These are phyloP conservation scores for Oryzias celebensis DNA, from an alignment of 2,113 vertebrate species.

Conservation along the genomic window DNA sequence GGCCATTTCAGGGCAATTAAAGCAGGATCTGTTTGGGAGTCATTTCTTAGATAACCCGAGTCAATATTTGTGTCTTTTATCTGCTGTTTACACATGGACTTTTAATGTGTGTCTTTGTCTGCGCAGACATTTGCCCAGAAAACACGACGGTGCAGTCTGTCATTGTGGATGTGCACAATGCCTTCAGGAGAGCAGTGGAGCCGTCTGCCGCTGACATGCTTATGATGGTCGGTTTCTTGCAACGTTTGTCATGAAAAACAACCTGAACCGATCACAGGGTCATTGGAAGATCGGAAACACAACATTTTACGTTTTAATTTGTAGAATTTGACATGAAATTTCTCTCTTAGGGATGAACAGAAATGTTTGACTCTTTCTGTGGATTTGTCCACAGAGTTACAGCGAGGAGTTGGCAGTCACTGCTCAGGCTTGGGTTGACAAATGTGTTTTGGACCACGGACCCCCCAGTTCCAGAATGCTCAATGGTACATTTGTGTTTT, in stretches of 20 bases:
- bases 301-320: too few relatives aligned
- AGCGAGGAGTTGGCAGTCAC: conserved; percentile 32
- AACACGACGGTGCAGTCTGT: conserved; percentile 45
- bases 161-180: conserved; percentile 67
- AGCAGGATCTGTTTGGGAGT: conserved; percentile 44
- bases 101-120: conserved; percentile 7
- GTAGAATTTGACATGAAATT: too few relatives aligned
- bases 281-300: too few relatives aligned
- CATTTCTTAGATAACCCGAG: conserved; percentile 18
- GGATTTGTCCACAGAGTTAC: conserved; percentile 53
- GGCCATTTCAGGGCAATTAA: conserved; percentile 38
- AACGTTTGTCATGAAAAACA: not conserved
- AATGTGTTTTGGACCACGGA: conserved; percentile 65
- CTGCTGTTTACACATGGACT: conserved; percentile 27
- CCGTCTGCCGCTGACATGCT: conserved; percentile 71
- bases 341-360: too few relatives aligned
- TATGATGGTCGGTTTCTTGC: conserved; percentile 60
- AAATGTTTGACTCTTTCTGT: too few relatives aligned
- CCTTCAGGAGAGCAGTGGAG: conserved; percentile 56
- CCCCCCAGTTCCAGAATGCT: conserved; percentile 41
- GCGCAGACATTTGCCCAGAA: conserved; percentile 46
- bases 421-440: conserved; percentile 65
- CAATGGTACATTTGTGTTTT: conserved; percentile 30
- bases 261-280: too few relatives aligned
- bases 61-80: conserved; percentile 45